Percentiles rank a stretch among this genome's conserved stretches.
phyloP scores from a whole-genome alignment of 2,888 invertebrate species.

The Agriopis marginaria region DNA sequence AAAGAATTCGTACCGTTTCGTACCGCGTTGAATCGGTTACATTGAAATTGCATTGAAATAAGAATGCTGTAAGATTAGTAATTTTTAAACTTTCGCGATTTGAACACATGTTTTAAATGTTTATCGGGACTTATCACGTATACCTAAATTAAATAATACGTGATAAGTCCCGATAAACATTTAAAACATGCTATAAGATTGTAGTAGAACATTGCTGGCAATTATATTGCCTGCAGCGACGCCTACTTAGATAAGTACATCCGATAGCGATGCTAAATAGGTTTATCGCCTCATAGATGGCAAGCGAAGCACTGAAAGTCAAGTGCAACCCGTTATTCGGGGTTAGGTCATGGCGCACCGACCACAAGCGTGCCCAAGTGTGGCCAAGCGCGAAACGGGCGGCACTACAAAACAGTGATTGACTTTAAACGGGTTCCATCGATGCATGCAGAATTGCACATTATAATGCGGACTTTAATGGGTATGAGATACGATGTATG shows the following conservation, averaged over 20 bases:
- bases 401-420: constrained; percentile 14
- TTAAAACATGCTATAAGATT: too few species aligned
- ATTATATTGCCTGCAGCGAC: background rate
- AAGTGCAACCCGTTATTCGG: constrained; percentile 64
- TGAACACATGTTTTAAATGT: too few species aligned
- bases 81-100: too few species aligned
- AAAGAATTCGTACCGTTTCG: too few species aligned
- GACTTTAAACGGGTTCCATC: constrained; percentile 23
- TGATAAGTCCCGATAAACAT: too few species aligned
- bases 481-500: background rate
- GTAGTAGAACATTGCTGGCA: background rate
- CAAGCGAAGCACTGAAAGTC: constrained; percentile 56
- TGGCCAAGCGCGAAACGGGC: constrained; percentile 23
- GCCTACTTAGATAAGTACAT: constrained; percentile 6
- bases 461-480: constrained; percentile 33
- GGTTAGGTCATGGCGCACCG: constrained; percentile 58
- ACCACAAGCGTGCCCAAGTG: constrained; percentile 35
- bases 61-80: too few species aligned
- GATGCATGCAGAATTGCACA: constrained; percentile 40
- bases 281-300: constrained; percentile 35
- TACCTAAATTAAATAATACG: too few species aligned
- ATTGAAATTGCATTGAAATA: too few species aligned
- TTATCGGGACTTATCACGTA: too few species aligned
- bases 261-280: constrained; percentile 21
- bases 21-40: too few species aligned